Percentiles rank a stretch among this genome's conserved stretches.
Conservation (phyloP, 2,113 vertebrate species). For the Heterotilapia buettikoferi region DNA sequence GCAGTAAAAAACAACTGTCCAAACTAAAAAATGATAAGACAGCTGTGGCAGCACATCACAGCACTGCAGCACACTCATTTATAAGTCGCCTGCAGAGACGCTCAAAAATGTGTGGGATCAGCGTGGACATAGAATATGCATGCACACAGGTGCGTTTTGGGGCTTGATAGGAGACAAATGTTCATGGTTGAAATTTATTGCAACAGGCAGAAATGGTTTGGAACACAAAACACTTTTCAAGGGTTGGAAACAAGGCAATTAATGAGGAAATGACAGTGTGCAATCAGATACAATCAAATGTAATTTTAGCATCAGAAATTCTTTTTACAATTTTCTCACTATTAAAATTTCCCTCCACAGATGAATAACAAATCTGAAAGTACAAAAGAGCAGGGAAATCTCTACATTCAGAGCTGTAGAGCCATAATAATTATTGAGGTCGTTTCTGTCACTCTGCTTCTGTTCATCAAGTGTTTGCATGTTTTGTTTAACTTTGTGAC, state of each 20-base stretch:
- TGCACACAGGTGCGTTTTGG: not conserved
- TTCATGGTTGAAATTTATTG: not conserved
- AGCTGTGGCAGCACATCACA: slow-evolving; percentile 13
- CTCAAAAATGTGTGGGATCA: not conserved
- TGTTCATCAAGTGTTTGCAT: not conserved
- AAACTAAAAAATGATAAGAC: slow-evolving; percentile 15
- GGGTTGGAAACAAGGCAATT: not conserved
- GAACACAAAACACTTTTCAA: not conserved
- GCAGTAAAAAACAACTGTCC: slow-evolving; percentile 1
- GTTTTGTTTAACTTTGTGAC: not conserved
- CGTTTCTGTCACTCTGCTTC: not conserved
- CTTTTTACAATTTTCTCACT: not conserved
- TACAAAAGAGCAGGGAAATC: not conserved
- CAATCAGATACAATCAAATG: not conserved
- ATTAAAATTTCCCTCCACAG: not conserved
- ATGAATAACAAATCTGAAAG: not conserved
- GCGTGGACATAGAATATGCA: not conserved
- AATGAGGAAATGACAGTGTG: not conserved
- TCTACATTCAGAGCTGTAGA: not conserved
- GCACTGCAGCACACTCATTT: not conserved
- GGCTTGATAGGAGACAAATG: slow-evolving; percentile 1
- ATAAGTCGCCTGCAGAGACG: slow-evolving; percentile 13
- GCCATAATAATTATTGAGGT: not conserved
- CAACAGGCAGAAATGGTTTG: not conserved
- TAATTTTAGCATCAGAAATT: not conserved